These are phyloP conservation scores for Mycogona germanica DNA, from an alignment of 2,888 invertebrate genomes.

Conservation along the genomic window DNA sequence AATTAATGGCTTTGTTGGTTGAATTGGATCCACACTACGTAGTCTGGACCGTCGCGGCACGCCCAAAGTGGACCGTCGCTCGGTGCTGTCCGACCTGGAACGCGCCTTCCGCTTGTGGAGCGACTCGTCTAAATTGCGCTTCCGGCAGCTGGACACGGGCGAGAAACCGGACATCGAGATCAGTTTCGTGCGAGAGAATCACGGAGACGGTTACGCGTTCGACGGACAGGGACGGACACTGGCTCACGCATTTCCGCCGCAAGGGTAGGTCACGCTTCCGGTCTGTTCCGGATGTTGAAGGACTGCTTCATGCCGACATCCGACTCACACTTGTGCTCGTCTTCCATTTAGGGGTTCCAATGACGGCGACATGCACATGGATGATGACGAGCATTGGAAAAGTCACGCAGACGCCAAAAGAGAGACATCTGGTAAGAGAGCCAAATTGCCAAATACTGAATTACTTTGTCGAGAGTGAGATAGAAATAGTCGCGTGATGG, in stretches of 20 bases:
- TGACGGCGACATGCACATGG: conserved; percentile 90
- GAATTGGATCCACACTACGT: too few species aligned
- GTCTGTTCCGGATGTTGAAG: too few species aligned
- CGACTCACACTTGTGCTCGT: too few species aligned
- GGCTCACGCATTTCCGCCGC: conserved; percentile 89
- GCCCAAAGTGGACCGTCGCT: background rate
- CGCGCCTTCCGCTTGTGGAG: conserved; percentile 78
- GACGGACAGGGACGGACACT: conserved; percentile 79
- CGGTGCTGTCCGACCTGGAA: conserved; percentile 37
- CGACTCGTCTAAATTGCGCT: conserved; percentile 68
- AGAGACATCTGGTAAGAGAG: background rate
- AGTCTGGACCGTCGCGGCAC: background rate
- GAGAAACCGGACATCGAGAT: conserved; percentile 64
- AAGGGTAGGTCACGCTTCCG: conserved; percentile 44
- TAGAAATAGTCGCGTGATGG: too few species aligned
- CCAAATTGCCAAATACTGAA: background rate
- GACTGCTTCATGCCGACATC: too few species aligned
- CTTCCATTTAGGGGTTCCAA: too few species aligned
- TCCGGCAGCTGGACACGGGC: conserved; percentile 49
- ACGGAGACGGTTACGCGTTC: conserved; percentile 86
- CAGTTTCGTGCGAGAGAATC: conserved; percentile 66
- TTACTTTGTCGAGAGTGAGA: conserved; percentile 15
- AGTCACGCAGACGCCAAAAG: conserved; percentile 20
- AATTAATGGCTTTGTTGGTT: too few species aligned
- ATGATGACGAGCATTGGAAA: conserved; percentile 77